phyloP scores from a whole-genome alignment of 2,888 invertebrate genomes.

The Sarcophaga carnaria region DNA sequence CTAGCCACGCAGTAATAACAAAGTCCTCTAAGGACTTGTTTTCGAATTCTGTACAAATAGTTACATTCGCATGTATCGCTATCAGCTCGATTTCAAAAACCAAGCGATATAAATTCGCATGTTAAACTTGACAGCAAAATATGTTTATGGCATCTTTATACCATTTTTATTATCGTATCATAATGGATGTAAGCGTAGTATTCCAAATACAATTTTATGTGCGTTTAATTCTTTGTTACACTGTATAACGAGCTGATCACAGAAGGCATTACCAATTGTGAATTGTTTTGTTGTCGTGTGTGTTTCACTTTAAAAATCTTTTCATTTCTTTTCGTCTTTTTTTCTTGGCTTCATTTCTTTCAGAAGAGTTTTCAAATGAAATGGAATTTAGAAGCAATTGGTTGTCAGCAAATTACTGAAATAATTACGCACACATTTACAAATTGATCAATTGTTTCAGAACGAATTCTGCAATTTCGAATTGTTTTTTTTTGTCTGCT shows the following conservation, averaged over 20 bases:
- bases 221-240: not conserved
- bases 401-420: slow-evolving; percentile 80
- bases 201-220: not conserved
- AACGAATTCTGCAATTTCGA: not conserved
- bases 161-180: too few relatives aligned
- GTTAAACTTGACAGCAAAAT: too few relatives aligned
- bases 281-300: slow-evolving; percentile 23
- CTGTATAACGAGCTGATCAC: slow-evolving; percentile 40
- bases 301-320: slow-evolving; percentile 25
- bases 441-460: slow-evolving; percentile 72
- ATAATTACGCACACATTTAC: slow-evolving; percentile 81
- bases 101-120: too few relatives aligned
- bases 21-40: too few relatives aligned
- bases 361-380: slow-evolving; percentile 44
- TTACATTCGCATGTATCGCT: too few relatives aligned
- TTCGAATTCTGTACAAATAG: too few relatives aligned
- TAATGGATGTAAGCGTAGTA: too few relatives aligned
- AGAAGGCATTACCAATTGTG: slow-evolving; percentile 45
- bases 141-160: too few relatives aligned
- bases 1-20: too few relatives aligned
- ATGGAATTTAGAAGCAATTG: slow-evolving; percentile 75
- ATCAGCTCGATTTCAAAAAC: too few relatives aligned
- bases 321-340: slow-evolving; percentile 18
- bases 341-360: slow-evolving; percentile 25
- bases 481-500: not conserved